Percentiles rank a stretch among this genome's conserved stretches.
phyloP scores from a whole-genome alignment of 64 coral and sea anemone species.

The Stichodactyla helianthus region DNA sequence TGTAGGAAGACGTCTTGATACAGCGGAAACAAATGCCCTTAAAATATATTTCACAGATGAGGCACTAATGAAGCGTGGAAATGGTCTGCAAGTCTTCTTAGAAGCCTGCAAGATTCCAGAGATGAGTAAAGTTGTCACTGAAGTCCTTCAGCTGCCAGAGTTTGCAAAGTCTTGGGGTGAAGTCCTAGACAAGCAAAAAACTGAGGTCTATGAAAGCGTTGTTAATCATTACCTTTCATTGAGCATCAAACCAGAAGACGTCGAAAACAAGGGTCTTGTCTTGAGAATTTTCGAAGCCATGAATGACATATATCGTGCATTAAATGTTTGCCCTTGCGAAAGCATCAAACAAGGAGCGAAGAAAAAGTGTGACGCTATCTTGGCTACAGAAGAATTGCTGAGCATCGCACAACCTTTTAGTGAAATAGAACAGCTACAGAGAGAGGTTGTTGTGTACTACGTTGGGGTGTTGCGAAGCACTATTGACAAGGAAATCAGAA shows the following conservation, averaged over 20 bases:
- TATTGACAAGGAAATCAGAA: background rate
- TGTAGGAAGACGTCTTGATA: background rate
- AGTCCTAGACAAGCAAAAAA: background rate
- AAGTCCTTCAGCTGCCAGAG: background rate
- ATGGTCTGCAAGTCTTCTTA: background rate
- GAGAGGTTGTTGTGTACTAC: background rate
- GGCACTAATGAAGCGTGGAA: background rate
- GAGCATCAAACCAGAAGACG: background rate
- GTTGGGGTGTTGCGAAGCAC: background rate
- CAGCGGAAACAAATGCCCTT: background rate
- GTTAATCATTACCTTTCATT: background rate
- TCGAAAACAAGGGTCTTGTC: background rate
- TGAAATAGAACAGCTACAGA: background rate
- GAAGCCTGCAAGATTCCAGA: background rate
- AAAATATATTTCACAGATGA: slow-evolving; percentile 11
- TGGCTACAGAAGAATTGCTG: background rate
- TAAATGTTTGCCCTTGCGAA: slow-evolving; percentile 8
- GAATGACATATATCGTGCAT: background rate
- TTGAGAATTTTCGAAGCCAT: background rate
- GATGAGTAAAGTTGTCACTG: background rate
- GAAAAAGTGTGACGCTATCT: background rate
- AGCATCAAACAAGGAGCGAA: background rate
- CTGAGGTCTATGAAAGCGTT: background rate
- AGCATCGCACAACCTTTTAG: background rate
- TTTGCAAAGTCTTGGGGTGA: background rate